Evolutionary conservation across 1,140 invertebrate species (phyloP).

Genomic region (Achroia grisella): DNA sequence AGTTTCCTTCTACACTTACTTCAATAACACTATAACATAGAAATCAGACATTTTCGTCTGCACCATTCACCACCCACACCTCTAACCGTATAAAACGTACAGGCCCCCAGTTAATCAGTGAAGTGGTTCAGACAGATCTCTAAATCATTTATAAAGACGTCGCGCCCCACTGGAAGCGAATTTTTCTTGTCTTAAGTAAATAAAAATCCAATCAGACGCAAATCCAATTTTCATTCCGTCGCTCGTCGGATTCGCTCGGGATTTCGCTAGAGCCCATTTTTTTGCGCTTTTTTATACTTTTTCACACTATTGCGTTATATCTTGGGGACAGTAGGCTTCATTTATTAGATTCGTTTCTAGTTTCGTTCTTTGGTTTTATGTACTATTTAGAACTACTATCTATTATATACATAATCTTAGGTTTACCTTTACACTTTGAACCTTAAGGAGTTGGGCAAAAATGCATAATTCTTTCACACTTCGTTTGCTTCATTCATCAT

Average conservation of each 20-base stretch:
- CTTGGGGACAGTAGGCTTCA: slow-evolving; percentile 13
- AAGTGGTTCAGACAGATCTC: slow-evolving; percentile 21
- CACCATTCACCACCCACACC: too few species aligned
- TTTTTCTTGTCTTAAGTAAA: slow-evolving; percentile 74
- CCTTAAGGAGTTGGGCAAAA: too few species aligned
- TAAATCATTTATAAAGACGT: slow-evolving; percentile 66
- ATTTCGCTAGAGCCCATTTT: slow-evolving; percentile 45
- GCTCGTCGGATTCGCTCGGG: slow-evolving; percentile 51
- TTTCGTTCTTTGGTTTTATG: too few species aligned
- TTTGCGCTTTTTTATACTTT: slow-evolving; percentile 40
- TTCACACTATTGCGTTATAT: slow-evolving; percentile 47
- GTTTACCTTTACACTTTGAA: too few species aligned
- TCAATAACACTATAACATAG: too few species aligned
- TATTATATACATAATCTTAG: too few species aligned
- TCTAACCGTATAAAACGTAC: too few species aligned
- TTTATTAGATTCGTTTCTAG: slow-evolving; percentile 2
- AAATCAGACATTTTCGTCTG: too few species aligned
- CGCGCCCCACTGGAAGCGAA: slow-evolving; percentile 29
- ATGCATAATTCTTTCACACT: too few species aligned
- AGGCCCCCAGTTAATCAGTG: slow-evolving; percentile 41
- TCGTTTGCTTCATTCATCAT: too few species aligned
- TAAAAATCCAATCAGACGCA: slow-evolving; percentile 70
- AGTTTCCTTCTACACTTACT: too few species aligned
- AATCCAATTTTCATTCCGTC: slow-evolving; percentile 71
- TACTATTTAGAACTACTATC: too few species aligned